Evolutionary conservation across 2,113 vertebrate species (phyloP).

Genomic region (Dendrocopos noguchii): DNA sequence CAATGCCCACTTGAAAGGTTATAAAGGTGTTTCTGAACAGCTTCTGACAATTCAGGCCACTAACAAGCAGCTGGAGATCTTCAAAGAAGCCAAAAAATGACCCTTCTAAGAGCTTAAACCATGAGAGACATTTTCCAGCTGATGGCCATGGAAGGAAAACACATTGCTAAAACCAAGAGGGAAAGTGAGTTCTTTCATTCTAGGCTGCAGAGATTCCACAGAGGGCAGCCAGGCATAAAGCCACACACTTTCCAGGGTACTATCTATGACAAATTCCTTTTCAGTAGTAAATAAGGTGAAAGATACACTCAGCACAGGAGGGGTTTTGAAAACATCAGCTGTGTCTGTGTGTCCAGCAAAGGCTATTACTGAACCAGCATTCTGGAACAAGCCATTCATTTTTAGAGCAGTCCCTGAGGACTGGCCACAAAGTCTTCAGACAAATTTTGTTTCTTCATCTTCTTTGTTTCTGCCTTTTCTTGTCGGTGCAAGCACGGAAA

Average conservation of each 20-base stretch:
- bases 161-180: slow-evolving; percentile 52
- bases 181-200: slow-evolving; percentile 60
- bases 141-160: slow-evolving; percentile 58
- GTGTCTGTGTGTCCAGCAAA: neutral
- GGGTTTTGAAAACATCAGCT: neutral
- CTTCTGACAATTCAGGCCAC: slow-evolving; percentile 24
- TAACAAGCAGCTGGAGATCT: slow-evolving; percentile 31
- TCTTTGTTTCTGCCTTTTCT: neutral
- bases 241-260: slow-evolving; percentile 21
- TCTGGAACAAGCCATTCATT: neutral
- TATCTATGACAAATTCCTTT: slow-evolving; percentile 44
- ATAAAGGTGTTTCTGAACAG: slow-evolving; percentile 56
- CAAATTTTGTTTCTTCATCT: neutral
- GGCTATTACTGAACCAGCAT: neutral
- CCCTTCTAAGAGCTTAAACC: slow-evolving; percentile 57
- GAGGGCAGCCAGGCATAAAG: slow-evolving; percentile 45
- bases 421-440: neutral
- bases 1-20: slow-evolving; percentile 58
- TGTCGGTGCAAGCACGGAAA: neutral
- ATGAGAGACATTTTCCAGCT: slow-evolving; percentile 15
- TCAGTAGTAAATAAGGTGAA: slow-evolving; percentile 7
- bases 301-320: neutral
- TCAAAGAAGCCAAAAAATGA: slow-evolving; percentile 60
- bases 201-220: slow-evolving; percentile 15
- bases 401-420: neutral